Conservation (phyloP, 2,888 invertebrate genomes). For the Drosophila antonietae region DNA sequence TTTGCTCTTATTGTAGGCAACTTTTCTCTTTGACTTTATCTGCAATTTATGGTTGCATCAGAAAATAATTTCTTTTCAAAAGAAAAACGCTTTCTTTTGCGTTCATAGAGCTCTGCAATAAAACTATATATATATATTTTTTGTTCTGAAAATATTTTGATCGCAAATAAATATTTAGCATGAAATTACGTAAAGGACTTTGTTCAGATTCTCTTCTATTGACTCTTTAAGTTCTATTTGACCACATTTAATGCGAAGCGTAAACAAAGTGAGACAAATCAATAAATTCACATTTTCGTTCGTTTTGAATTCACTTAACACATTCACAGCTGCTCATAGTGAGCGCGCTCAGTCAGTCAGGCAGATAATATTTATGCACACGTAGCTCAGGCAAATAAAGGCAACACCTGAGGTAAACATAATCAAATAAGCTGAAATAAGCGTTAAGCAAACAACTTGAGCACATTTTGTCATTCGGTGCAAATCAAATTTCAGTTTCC, state of each 20-base stretch:
- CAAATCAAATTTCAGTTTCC: slow-evolving; percentile 69
- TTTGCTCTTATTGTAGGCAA: slow-evolving; percentile 6
- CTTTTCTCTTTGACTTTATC: slow-evolving; percentile 6
- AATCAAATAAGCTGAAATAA: slow-evolving; percentile 74
- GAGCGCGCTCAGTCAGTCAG: slow-evolving; percentile 21
- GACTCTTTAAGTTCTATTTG: neutral
- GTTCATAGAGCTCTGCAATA: too few relatives aligned
- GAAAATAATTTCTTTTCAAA: neutral
- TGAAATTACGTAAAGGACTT: neutral
- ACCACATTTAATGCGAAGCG: neutral
- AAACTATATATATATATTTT: too few relatives aligned
- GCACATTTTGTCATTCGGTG: slow-evolving; percentile 55
- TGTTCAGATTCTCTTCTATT: too few relatives aligned
- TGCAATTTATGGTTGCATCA: neutral
- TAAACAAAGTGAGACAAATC: neutral
- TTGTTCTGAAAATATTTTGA: neutral
- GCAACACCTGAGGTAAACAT: slow-evolving; percentile 71
- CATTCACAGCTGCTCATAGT: neutral
- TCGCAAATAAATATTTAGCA: neutral
- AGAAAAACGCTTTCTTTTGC: neutral
- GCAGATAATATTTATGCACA: slow-evolving; percentile 33
- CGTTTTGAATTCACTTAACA: slow-evolving; percentile 11
- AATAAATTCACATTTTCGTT: slow-evolving; percentile 10
- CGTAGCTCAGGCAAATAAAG: slow-evolving; percentile 29
- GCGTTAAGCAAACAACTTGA: slow-evolving; percentile 57